Percentiles rank a stretch among this genome's conserved stretches.
These are phyloP conservation scores for Thalassaphorura encarpata DNA, from an alignment of 1,140 invertebrate species.

Conservation along the genomic window DNA sequence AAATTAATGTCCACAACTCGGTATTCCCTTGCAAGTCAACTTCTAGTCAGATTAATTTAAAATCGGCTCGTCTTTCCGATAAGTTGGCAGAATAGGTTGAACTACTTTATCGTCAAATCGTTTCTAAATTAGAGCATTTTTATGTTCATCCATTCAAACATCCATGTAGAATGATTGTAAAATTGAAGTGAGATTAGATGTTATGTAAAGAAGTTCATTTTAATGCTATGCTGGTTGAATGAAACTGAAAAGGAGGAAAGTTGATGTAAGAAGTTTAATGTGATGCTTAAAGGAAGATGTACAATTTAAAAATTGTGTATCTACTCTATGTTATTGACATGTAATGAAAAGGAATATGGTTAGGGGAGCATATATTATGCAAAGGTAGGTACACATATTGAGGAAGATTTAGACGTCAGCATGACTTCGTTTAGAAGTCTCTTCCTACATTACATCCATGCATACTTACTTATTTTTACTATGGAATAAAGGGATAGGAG, in stretches of 20 bases:
- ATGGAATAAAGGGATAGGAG: not conserved
- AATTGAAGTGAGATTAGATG: not conserved
- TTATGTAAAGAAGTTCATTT: not conserved
- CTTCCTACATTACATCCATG: not conserved
- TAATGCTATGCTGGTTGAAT: not conserved
- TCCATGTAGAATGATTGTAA: not conserved
- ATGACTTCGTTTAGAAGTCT: constrained; percentile 1
- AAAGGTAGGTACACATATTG: not conserved
- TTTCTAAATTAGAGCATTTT: not conserved
- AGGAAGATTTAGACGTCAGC: not conserved
- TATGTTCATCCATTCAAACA: not conserved
- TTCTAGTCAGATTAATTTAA: too few species aligned
- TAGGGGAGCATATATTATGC: not conserved
- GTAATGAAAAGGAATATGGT: not conserved
- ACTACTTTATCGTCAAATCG: not conserved
- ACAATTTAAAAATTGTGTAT: not conserved
- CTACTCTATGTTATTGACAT: not conserved
- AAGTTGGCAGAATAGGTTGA: not conserved
- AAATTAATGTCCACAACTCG: too few species aligned
- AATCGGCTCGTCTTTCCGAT: too few species aligned
- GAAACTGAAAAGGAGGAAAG: not conserved
- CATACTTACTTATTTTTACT: not conserved
- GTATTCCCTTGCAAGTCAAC: too few species aligned
- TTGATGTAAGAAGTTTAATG: not conserved
- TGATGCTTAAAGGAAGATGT: not conserved